Evolutionary conservation across 1,140 invertebrate species (phyloP), one percentile per base, ranked within the genome.

Genomic region (Drosophila sp.): DNA sequence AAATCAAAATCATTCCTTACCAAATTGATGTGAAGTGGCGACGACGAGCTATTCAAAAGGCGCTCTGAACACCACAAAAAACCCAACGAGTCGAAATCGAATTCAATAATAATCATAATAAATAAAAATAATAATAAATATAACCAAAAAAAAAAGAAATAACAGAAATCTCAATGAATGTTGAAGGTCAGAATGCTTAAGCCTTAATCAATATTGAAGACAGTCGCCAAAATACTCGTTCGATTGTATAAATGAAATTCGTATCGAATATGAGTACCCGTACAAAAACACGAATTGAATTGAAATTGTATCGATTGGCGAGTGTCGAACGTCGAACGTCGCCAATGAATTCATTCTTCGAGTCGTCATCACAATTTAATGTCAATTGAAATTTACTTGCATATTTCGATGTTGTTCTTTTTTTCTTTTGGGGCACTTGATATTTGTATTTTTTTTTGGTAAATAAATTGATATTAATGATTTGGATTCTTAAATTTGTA

Each of bases 141-240:
- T 18, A 54, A 62, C n/a, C 41, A 53, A 51, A 38, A 38, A 13
- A 11, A n/a, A 32, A 63, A 40, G 54, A 62, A 45, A 51, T 34
- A 63, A 70, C 45, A 64, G 67, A 66, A 81, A 86, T 76, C 73
- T 86, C 86, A 89, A 89, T 90, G 86, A 90, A 71, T 79, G 78
- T 48, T 82, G 86, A 89, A 89, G 86, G 86, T 90, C 87, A 82
- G 63, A 90, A 89, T 80, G 83, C 83, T 89, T 89, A 57, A 73
- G 77, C 82, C 72, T 83, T 79, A 79, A 73, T 71, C 72, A 78
- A 78, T 82, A 66, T 66, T 58, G 72, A 75, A 75, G 61, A 72
- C 50, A 40, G 57, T 78, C 71, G 27, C 61, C 53, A 59, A 69
- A 72, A 59, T 41, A 38, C 41, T 14, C 27, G n/a, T 4, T 8